Percentiles rank a stretch among this genome's conserved stretches.
Evolutionary conservation across 2,113 vertebrate species (phyloP).

Genomic region (Ochotona curzoniae): DNA sequence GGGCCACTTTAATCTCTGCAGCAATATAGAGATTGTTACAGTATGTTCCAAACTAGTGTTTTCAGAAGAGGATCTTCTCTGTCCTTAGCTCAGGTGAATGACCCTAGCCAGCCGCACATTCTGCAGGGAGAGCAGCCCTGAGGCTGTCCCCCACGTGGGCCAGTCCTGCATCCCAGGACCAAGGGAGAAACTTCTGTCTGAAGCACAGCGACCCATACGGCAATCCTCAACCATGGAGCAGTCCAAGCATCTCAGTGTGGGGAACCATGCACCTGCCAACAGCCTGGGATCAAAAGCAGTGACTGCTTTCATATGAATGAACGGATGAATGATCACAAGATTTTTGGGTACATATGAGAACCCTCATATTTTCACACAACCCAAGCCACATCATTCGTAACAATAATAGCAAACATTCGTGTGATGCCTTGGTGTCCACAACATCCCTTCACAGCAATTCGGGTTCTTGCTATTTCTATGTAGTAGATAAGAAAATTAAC

Average conservation of each 20-base stretch:
- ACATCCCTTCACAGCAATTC: neutral
- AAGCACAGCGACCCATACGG: neutral
- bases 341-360: neutral
- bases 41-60: neutral
- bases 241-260: neutral
- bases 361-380: neutral
- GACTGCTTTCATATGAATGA: neutral
- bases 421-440: neutral
- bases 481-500: neutral
- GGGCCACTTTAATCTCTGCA: neutral
- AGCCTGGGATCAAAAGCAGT: neutral
- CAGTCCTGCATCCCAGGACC: neutral
- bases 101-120: neutral
- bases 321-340: neutral
- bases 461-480: neutral
- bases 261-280: neutral
- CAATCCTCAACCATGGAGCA: neutral
- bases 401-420: neutral
- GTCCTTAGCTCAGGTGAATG: neutral
- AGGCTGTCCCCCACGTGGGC: neutral
- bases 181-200: neutral
- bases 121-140: neutral
- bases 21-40: neutral
- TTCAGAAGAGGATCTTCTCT: neutral
- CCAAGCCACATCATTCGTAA: neutral